Percentiles rank a stretch among this genome's conserved stretches.
These are phyloP conservation scores for Criorhina ranunculi DNA, from an alignment of 2,888 invertebrate genomes.

Conservation along the genomic window DNA sequence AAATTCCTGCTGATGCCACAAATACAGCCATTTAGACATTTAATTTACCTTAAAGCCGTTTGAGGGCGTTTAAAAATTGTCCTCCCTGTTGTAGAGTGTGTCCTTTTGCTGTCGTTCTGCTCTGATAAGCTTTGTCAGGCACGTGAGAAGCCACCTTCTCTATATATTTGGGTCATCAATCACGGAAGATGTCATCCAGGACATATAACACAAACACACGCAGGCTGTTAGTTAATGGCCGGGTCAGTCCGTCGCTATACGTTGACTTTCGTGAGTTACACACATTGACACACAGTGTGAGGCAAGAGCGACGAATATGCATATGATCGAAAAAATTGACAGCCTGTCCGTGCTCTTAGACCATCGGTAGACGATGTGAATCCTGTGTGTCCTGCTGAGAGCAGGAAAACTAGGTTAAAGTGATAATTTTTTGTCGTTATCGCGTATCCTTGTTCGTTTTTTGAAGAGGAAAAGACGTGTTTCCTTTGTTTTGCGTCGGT, in stretches of 20 bases:
- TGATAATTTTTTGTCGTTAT: conserved; percentile 14
- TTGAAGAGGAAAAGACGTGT: neutral
- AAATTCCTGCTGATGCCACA: conserved; percentile 17
- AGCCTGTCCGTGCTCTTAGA: conserved; percentile 20
- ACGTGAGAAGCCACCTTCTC: conserved; percentile 49
- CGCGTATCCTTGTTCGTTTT: conserved; percentile 1
- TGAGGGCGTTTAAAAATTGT: conserved; percentile 35
- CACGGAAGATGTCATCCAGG: conserved; percentile 56
- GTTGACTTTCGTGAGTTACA: conserved; percentile 35
- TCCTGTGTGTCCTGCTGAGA: conserved; percentile 35
- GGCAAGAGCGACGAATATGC: neutral
- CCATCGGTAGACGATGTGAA: conserved; percentile 23
- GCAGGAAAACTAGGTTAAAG: conserved; percentile 37
- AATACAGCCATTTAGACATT: conserved; percentile 56
- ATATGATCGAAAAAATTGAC: conserved; percentile 7
- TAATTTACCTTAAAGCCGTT: conserved; percentile 60
- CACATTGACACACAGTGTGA: conserved; percentile 15
- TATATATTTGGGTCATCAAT: conserved; percentile 64
- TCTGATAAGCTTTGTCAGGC: conserved; percentile 57
- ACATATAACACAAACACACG: conserved; percentile 29
- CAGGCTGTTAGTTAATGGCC: conserved; percentile 35
- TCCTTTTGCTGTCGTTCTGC: conserved; percentile 25
- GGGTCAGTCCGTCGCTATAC: conserved; percentile 24
- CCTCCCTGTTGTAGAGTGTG: conserved; percentile 29
- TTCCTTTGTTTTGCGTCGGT: neutral